Conservation (phyloP, 2,888 invertebrate genomes). For the Mythimna pallens region DNA sequence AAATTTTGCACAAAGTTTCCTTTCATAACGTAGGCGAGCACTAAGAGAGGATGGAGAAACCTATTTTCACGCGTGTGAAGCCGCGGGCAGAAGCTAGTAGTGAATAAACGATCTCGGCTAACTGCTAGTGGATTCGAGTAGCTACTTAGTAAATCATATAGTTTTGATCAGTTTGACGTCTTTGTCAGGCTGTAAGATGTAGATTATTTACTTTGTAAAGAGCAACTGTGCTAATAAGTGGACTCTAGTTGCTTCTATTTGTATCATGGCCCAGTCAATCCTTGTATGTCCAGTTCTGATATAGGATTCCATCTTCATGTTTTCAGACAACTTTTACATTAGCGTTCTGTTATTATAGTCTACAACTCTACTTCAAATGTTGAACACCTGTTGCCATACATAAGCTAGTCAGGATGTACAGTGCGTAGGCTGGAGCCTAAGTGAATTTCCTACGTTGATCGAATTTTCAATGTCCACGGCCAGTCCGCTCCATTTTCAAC, state of each 20-base stretch:
- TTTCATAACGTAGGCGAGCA: too few species aligned
- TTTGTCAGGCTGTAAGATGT: neutral
- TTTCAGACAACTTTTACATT: neutral
- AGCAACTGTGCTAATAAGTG: neutral
- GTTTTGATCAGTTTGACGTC: neutral
- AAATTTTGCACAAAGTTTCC: too few species aligned
- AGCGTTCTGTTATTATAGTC: neutral
- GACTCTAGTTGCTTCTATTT: neutral
- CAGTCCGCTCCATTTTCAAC: conserved; percentile 17
- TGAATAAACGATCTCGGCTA: conserved; percentile 8
- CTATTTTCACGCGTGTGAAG: too few species aligned
- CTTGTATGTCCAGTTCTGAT: neutral
- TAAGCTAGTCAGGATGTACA: conserved; percentile 16
- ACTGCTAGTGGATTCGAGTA: neutral
- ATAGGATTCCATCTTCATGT: neutral
- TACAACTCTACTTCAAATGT: neutral
- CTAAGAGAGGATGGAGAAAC: too few species aligned
- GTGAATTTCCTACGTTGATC: conserved; percentile 50
- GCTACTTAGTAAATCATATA: conserved; percentile 14
- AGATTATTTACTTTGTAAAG: conserved; percentile 2
- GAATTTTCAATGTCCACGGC: conserved; percentile 48
- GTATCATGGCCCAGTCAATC: too few species aligned
- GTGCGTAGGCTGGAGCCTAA: conserved; percentile 21
- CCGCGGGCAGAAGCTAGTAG: too few species aligned
- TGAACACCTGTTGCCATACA: conserved; percentile 47